Evolutionary conservation across 2,888 invertebrate genomes (phyloP), one percentile per base, ranked within the genome.

Genomic region (Pammene fasciana): DNA sequence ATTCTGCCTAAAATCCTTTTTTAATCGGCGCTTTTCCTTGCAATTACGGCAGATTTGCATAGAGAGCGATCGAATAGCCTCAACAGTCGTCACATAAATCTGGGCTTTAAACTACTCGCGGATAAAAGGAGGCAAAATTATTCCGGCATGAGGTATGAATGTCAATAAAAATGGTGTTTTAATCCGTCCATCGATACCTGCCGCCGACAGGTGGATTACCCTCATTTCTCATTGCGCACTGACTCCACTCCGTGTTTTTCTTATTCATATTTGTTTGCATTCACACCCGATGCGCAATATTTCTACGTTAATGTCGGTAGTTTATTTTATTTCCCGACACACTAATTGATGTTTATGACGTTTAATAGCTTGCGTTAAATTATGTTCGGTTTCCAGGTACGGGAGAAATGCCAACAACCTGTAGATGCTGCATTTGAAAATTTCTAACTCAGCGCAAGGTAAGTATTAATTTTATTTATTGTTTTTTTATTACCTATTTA

Each of bases 341-440:
- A 26, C 45, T 67, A 67, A 85, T 88, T 88, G 85, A 81, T 82
- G 74, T 79, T 82, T 84, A 85, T 84, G 76, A 81, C 79, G 75
- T 72, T 78, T 75, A 71, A 76, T 72, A 81, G 78, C 79, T 85
- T 84, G 85, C 83, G 82, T 81, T 79, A 78, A 81, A 83, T 82
- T 62, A 82, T 83, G 85, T 86, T 80, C 82, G 81, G 81, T 80
- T 82, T 82, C 77, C 85, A 88, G 85, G 85, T 88, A 80, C 85
- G 90, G 91, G 92, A 88, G 76, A 75, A 72, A 76, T 84, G 90
- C 92, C 90, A 91, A 91, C 92, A 86, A 91, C 92, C 90, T 92
- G 92, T 92, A 82, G 92, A 86, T 80, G 79, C 82, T 83, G 81
- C 83, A 82, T 75, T 75, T 77, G 75, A 82, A 83, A 86, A 86